Conservation (phyloP, 2,113 vertebrate genomes). For the Eclectus roratus region DNA sequence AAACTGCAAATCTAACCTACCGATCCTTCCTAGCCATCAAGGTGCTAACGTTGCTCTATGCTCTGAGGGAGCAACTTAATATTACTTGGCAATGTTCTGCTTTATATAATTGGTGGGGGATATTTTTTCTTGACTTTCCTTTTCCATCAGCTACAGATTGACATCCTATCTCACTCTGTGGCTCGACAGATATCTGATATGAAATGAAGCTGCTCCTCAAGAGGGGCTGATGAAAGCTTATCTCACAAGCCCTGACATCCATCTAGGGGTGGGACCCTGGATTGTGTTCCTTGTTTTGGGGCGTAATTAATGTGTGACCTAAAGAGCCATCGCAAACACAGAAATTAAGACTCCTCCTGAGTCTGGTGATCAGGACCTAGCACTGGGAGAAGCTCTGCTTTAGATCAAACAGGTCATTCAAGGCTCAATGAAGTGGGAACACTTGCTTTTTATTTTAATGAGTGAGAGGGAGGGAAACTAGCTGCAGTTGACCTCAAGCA, state of each 20-base stretch:
- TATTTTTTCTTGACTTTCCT: not conserved
- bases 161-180: not conserved
- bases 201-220: not conserved
- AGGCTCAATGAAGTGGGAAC: slow-evolving; percentile 25
- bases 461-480: not conserved
- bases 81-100: not conserved
- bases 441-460: slow-evolving; percentile 47
- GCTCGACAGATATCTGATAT: not conserved
- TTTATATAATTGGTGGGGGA: not conserved
- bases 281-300: not conserved
- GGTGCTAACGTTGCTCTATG: not conserved
- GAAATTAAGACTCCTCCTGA: not conserved
- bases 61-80: not conserved
- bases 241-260: not conserved
- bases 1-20: not conserved
- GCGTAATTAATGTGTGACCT: not conserved
- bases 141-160: not conserved
- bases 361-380: not conserved
- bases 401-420: not conserved
- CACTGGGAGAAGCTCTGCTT: slow-evolving; percentile 5
- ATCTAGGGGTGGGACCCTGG: not conserved
- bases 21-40: not conserved
- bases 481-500: slow-evolving; percentile 23
- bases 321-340: not conserved
- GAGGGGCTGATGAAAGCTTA: not conserved